phyloP scores from a whole-genome alignment of 1,140 invertebrate species.

The Achatina immaculata region DNA sequence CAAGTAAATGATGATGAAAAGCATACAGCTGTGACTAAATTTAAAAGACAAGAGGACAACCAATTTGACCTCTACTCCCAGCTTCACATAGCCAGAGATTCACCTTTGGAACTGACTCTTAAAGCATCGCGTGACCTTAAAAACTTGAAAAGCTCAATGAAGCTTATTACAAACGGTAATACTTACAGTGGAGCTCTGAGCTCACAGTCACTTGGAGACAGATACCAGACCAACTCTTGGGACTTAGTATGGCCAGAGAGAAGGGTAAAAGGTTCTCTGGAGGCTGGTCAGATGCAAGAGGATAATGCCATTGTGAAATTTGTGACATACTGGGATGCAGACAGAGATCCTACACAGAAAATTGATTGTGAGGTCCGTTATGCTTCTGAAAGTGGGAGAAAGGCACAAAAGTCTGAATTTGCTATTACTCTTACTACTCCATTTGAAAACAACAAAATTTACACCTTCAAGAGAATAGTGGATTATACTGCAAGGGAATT shows the following conservation, averaged over 20 bases:
- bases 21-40: slow-evolving; percentile 13
- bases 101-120: background rate
- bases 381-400: background rate
- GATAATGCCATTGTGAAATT: slow-evolving; percentile 16
- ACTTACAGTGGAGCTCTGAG: slow-evolving; percentile 42
- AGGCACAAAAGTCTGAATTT: background rate
- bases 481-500: background rate
- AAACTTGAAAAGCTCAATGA: background rate
- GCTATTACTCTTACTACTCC: slow-evolving; percentile 11
- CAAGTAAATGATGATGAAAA: background rate
- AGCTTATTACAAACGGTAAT: background rate
- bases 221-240: background rate
- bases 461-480: background rate
- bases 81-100: background rate
- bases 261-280: slow-evolving; percentile 23
- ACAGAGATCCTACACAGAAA: slow-evolving; percentile 31
- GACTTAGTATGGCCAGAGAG: slow-evolving; percentile 26
- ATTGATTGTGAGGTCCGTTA: background rate
- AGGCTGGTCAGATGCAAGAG: slow-evolving; percentile 23
- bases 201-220: background rate
- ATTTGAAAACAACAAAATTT: slow-evolving; percentile 28
- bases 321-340: slow-evolving; percentile 32
- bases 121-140: background rate
- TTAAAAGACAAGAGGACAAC: slow-evolving; percentile 16
- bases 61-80: slow-evolving; percentile 35